These are phyloP conservation scores for Turnix velox DNA, from an alignment of 2,113 vertebrate species.

Conservation along the genomic window DNA sequence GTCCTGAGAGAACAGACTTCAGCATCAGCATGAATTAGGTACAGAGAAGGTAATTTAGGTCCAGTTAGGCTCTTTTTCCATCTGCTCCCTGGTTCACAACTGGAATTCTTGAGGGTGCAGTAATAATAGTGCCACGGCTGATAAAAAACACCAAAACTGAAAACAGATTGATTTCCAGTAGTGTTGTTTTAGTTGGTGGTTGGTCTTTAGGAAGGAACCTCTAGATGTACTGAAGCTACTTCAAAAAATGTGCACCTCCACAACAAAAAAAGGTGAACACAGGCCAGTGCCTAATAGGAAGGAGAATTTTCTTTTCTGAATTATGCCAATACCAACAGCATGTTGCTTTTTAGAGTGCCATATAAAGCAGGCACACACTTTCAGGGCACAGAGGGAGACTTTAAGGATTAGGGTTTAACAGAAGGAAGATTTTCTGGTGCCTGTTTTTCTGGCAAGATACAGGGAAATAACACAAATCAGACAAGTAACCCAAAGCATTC, in stretches of 20 bases:
- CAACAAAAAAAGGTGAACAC: neutral
- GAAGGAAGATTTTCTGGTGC: neutral
- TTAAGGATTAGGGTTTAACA: neutral
- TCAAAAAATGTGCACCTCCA: neutral
- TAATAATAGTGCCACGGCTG: neutral
- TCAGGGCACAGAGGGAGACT: neutral
- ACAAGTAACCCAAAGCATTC: slow-evolving; percentile 48
- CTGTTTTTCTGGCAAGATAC: neutral
- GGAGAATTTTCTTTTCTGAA: neutral
- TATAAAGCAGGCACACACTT: neutral
- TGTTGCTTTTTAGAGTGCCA: neutral
- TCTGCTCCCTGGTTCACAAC: neutral
- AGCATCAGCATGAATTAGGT: slow-evolving; percentile 6
- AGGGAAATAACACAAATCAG: slow-evolving; percentile 37
- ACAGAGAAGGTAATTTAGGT: neutral
- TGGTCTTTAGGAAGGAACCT: neutral
- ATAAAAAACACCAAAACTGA: neutral
- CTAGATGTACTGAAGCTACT: neutral
- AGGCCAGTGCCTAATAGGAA: neutral
- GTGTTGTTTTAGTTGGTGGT: neutral
- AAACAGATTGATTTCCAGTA: neutral
- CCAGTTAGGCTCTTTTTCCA: neutral
- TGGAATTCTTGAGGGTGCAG: neutral
- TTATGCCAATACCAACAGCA: neutral
- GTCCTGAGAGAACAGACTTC: slow-evolving; percentile 8